These are phyloP conservation scores for Saccostrea echinata DNA, from an alignment of 1,140 invertebrate species.

Conservation along the genomic window DNA sequence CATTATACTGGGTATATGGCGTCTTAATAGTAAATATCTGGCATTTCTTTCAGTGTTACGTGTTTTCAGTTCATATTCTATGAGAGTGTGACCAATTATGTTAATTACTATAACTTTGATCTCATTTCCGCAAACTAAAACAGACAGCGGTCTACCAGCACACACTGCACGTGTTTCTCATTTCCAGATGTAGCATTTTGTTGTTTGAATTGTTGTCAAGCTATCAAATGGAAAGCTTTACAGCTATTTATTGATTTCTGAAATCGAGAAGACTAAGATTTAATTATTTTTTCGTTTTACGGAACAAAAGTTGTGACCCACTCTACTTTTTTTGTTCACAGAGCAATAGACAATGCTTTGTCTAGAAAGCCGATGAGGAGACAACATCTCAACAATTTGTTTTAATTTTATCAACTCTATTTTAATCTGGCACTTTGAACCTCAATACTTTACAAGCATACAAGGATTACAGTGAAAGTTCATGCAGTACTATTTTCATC, in stretches of 20 bases:
- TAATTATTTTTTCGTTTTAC: too few species aligned
- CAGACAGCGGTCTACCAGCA: neutral
- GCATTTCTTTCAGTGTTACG: neutral
- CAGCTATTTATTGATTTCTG: neutral
- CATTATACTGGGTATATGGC: neutral
- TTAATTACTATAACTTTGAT: neutral
- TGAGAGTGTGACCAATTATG: constrained; percentile 19
- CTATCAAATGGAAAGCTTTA: neutral
- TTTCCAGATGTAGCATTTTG: neutral
- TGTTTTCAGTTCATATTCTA: neutral
- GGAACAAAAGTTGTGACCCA: too few species aligned
- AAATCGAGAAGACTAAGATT: neutral
- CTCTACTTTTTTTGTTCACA: too few species aligned
- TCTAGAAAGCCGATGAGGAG: too few species aligned
- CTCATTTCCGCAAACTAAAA: constrained; percentile 2
- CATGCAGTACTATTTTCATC: too few species aligned
- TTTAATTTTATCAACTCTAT: too few species aligned
- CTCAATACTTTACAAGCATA: too few species aligned
- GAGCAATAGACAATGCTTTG: too few species aligned
- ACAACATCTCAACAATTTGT: too few species aligned
- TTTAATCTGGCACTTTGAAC: too few species aligned
- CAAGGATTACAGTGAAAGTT: too few species aligned
- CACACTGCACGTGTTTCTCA: neutral
- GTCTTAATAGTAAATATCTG: neutral
- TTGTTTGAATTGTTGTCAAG: neutral